phyloP scores from a whole-genome alignment of 2,797 vertebrate species.

The Myripristis murdjan region DNA sequence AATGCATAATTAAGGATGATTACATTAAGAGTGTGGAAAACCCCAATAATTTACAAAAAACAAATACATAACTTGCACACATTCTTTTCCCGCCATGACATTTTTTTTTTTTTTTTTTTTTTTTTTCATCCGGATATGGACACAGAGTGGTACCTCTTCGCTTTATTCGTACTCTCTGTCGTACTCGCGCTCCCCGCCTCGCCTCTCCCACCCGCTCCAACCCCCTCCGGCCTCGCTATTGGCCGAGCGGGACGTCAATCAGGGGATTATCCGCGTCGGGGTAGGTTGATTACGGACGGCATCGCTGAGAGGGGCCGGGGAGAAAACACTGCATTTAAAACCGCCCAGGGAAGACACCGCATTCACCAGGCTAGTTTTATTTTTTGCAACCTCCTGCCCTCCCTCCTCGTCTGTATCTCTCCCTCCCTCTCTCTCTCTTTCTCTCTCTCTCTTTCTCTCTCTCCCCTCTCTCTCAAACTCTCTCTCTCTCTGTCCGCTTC shows the following conservation, averaged over 20 bases:
- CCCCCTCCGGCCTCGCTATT: conserved; percentile 59
- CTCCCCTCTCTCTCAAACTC: too few species aligned
- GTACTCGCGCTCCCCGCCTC: conserved; percentile 12
- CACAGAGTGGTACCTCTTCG: conserved; percentile 33
- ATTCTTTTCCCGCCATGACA: not conserved
- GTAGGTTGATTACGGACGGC: conserved; percentile 72
- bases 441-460: conserved; percentile 13
- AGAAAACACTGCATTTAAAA: conserved; percentile 69
- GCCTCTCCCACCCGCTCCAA: not conserved
- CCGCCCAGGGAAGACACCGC: conserved; percentile 72
- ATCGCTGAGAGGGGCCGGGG: conserved; percentile 43
- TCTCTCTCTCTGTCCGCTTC: too few species aligned
- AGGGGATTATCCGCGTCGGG: conserved; percentile 62
- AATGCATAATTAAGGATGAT: too few species aligned
- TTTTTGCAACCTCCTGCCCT: conserved; percentile 24
- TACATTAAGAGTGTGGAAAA: too few species aligned
- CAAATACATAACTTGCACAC: too few species aligned
- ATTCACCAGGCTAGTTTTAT: conserved; percentile 50
- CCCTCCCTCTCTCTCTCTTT: conserved; percentile 16
- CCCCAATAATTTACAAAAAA: too few species aligned
- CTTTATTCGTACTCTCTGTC: not conserved
- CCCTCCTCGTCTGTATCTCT: not conserved
- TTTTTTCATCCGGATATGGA: too few species aligned
- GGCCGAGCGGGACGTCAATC: conserved; percentile 67
- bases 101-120: too few species aligned